Evolutionary conservation across 2,888 invertebrate genomes (phyloP).

Genomic region (Gastracanthus pulcherrimus): DNA sequence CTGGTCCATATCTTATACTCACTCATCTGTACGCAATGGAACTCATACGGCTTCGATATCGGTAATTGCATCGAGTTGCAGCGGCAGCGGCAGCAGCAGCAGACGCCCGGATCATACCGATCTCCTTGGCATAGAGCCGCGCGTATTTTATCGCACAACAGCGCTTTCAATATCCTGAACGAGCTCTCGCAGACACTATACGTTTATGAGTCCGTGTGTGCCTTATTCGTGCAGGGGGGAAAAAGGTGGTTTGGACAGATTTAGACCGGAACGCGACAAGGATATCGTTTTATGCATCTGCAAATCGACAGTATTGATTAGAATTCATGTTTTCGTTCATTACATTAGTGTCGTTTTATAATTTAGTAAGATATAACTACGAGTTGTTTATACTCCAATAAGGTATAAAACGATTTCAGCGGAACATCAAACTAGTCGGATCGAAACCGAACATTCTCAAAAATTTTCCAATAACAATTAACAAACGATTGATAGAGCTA

Average conservation of each 20-base stretch:
- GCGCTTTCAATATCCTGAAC: conserved; percentile 36
- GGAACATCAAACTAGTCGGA: too few relatives aligned
- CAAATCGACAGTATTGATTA: conserved; percentile 12
- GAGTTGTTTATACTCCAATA: too few relatives aligned
- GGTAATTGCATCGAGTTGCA: conserved; percentile 72
- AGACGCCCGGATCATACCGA: conserved; percentile 65
- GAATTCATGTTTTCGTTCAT: conserved; percentile 12
- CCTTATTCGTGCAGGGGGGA: not conserved
- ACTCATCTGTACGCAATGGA: conserved; percentile 49
- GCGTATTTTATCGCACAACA: conserved; percentile 37
- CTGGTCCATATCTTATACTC: not conserved
- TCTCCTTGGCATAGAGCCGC: conserved; percentile 67
- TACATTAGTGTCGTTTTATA: too few relatives aligned
- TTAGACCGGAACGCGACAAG: conserved; percentile 48
- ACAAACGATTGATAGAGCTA: too few relatives aligned
- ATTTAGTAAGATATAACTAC: too few relatives aligned
- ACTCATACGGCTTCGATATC: conserved; percentile 62
- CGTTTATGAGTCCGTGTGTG: not conserved
- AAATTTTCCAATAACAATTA: too few relatives aligned
- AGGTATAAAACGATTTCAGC: too few relatives aligned
- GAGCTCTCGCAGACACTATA: not conserved
- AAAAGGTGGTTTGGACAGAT: conserved; percentile 17
- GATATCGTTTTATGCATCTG: conserved; percentile 31
- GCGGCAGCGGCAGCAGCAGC: too few relatives aligned
- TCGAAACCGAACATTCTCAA: too few relatives aligned